Evolutionary conservation across 2,797 vertebrate species (phyloP).

Genomic region (Peromyscus nudipes): DNA sequence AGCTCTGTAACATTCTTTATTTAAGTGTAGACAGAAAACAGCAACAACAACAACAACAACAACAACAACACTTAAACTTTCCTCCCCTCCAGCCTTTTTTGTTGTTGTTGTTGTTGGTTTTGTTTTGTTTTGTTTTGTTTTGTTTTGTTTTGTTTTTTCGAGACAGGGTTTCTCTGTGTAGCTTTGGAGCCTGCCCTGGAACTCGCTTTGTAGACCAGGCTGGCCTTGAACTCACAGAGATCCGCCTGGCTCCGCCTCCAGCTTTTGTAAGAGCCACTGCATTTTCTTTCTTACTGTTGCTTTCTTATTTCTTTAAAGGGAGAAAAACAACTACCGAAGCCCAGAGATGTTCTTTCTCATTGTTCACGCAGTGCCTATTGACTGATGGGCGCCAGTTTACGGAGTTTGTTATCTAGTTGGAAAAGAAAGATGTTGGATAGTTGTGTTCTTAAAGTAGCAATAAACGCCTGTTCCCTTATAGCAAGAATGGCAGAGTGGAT

Average conservation of each 20-base stretch:
- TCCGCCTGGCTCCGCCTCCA: background rate
- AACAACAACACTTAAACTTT: background rate
- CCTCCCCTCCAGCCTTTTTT: background rate
- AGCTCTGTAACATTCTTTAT: background rate
- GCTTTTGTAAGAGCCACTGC: background rate
- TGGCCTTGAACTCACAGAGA: no score
- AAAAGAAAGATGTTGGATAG: background rate
- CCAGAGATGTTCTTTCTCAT: background rate
- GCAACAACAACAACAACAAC: no score
- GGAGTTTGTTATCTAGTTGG: background rate
- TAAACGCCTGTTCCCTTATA: background rate
- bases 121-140: no score
- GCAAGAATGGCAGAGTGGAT: background rate
- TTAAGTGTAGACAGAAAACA: background rate
- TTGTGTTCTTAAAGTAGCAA: slow-evolving; percentile 5
- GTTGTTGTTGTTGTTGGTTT: no score
- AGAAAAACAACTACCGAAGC: background rate
- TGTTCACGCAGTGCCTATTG: background rate
- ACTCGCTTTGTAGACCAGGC: no score
- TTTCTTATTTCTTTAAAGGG: background rate
- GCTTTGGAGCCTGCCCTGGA: no score
- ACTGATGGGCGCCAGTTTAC: background rate
- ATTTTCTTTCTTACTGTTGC: background rate
- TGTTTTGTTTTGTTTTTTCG: background rate
- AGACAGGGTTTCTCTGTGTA: no score